A percentile compares a stretch with the other conserved stretches of the same genome.
Evolutionary conservation across 1,140 invertebrate genomes (phyloP).

Genomic region (Carcinoscorpius rotundicauda): DNA sequence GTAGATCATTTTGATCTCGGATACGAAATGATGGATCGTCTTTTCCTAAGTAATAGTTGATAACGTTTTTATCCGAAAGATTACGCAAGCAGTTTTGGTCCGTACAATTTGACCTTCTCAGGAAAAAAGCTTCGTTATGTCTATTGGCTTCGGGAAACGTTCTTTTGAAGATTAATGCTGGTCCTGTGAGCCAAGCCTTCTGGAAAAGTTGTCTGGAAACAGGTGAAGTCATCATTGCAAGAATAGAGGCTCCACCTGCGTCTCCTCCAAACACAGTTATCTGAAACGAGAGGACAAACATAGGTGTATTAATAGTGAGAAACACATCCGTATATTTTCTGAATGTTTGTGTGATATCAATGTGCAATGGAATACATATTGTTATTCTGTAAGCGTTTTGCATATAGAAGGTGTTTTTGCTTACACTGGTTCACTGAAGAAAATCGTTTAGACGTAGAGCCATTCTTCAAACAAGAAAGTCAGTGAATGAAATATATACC

Average conservation of each 20-base stretch:
- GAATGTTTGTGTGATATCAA: no score
- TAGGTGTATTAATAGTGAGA: not conserved
- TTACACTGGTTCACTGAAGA: not conserved
- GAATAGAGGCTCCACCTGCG: conserved; percentile 13
- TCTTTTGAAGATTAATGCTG: conserved; percentile 18
- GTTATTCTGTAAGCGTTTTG: no score
- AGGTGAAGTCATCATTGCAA: conserved; percentile 10
- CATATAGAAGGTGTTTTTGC: no score
- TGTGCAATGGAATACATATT: no score
- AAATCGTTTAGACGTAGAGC: not conserved
- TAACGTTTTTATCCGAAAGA: conserved; percentile 10
- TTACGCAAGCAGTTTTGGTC: conserved; percentile 15
- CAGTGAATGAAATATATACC: conserved; percentile 63
- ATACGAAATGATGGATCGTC: conserved; percentile 24
- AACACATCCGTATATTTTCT: no score
- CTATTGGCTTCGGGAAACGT: conserved; percentile 13
- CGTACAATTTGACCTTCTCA: conserved; percentile 10
- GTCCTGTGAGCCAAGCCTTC: conserved; percentile 20
- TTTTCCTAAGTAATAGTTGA: conserved; percentile 17
- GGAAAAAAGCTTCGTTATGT: conserved; percentile 16
- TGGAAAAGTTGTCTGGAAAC: conserved; percentile 6
- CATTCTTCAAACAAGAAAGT: conserved; percentile 74
- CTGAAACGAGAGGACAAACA: conserved; percentile 2
- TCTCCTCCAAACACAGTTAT: conserved; percentile 19
- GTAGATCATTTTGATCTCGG: conserved; percentile 24